Evolutionary conservation across 2,888 invertebrate species (phyloP), one percentile per base, ranked within the genome.

Genomic region (Scelioninae gen. 1): DNA sequence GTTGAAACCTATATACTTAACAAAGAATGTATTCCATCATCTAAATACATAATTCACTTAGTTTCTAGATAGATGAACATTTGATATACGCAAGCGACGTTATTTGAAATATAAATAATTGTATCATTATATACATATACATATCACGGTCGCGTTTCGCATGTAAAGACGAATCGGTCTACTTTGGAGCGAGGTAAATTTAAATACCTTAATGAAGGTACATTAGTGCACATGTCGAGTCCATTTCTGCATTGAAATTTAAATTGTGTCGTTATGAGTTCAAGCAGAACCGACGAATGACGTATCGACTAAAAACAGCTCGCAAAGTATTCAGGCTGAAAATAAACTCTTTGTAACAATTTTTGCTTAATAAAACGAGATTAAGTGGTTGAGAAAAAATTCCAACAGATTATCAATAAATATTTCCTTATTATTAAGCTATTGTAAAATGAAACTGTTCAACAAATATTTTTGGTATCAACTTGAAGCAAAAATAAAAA

Each of bases 281-380:
- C 11, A 43, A 40, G 60, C 23, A 29, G 29, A 43, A 7, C 16
- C 32, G 15, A 15, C 45, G 15, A 9, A 32, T 63, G 47, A 63
- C 47, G 63, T 47, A 60, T 34, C 43, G 63, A 47, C 49, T 63
- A 63, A 47, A 63, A 63, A 63, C 49, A 63, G 63, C 47, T 63
- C 40, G 38, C 6, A 38, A 56, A 56, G 31, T 38, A 16, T 49
- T 15, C 11, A 4, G 5, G 13, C 38, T 15, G 38, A 15, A 56
- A 53, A 53, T 53, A 32, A 10, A 8, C 2, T 23, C 11, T 51
- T 51, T 13, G 23, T 16, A 23, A 8, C 23, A 51, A 51, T 23
- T 9, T 23, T 51, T 51, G 29, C 10, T 38, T 38, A 38, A 38
- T 23, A 23, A 23, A 23, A 23, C 23, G 4, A 23, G 23, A 23